These are phyloP conservation scores for Gonioctena quinquepunctata DNA, from an alignment of 1,140 invertebrate species.

Conservation along the genomic window DNA sequence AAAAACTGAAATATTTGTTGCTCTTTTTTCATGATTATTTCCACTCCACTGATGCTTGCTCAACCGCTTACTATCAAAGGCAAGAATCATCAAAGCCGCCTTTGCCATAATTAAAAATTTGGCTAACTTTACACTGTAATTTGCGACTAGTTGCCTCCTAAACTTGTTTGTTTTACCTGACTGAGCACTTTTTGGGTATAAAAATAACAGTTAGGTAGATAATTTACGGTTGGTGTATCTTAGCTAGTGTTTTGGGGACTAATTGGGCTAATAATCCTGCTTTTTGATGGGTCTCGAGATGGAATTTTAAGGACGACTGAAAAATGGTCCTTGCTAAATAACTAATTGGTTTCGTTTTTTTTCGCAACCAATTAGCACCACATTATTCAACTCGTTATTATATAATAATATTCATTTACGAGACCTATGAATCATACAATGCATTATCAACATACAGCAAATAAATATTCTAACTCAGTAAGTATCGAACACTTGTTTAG, in stretches of 20 bases:
- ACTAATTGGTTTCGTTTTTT: too few species aligned
- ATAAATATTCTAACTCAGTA: too few species aligned
- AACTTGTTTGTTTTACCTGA: slow-evolving; percentile 13
- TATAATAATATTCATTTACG: too few species aligned
- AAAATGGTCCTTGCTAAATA: too few species aligned
- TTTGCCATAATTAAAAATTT: neutral
- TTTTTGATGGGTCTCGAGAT: neutral
- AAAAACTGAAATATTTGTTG: neutral
- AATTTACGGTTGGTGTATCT: neutral
- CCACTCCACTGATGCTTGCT: neutral
- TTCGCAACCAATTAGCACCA: too few species aligned
- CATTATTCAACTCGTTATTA: too few species aligned
- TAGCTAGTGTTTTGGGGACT: slow-evolving; percentile 1
- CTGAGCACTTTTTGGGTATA: neutral
- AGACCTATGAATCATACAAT: too few species aligned
- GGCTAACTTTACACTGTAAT: slow-evolving; percentile 1
- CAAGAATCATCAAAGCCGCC: slow-evolving; percentile 2
- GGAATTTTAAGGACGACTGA: slow-evolving; percentile 2
- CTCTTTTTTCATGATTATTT: too few species aligned
- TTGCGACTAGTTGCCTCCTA: slow-evolving; percentile 1
- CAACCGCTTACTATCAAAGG: neutral
- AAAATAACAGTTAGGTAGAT: slow-evolving; percentile 5
- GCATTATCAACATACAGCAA: too few species aligned
- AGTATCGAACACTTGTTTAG: too few species aligned
- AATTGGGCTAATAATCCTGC: slow-evolving; percentile 2